Evolutionary conservation across 2,888 invertebrate genomes (phyloP).

Genomic region (Eledona agricola): DNA sequence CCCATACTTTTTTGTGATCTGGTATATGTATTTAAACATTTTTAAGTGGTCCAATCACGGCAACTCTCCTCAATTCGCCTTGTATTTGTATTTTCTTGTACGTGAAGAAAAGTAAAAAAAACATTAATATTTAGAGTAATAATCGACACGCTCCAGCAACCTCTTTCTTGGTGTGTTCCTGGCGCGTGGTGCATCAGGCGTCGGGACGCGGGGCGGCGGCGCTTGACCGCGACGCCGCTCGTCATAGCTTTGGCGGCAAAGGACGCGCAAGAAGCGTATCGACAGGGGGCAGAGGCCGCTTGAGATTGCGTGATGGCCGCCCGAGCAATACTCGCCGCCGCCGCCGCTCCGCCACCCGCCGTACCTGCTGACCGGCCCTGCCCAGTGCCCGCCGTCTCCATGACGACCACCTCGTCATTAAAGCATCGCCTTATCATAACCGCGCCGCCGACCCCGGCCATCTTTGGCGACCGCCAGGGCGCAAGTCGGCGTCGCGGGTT

Average conservation of each 20-base stretch:
- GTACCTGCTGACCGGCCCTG: constrained; percentile 63
- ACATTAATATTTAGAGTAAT: too few relatives aligned
- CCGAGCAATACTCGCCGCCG: constrained; percentile 48
- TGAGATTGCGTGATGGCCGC: constrained; percentile 63
- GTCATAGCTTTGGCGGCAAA: constrained; percentile 34
- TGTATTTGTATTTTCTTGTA: too few relatives aligned
- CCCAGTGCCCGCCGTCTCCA: constrained; percentile 65
- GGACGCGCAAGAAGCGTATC: constrained; percentile 61
- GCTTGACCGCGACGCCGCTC: constrained; percentile 29
- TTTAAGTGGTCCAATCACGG: too few relatives aligned
- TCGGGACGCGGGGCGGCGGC: neutral
- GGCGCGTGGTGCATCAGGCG: too few relatives aligned
- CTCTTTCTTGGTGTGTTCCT: too few relatives aligned
- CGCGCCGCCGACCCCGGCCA: constrained; percentile 63
- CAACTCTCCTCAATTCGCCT: too few relatives aligned
- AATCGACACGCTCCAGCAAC: too few relatives aligned
- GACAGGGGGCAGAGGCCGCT: constrained; percentile 55
- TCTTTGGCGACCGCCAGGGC: constrained; percentile 60
- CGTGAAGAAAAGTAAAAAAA: too few relatives aligned
- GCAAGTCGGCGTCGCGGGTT: constrained; percentile 40
- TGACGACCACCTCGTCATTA: constrained; percentile 67
- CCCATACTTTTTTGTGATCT: too few relatives aligned
- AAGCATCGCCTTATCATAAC: constrained; percentile 68
- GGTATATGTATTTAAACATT: too few relatives aligned
- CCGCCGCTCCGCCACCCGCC: constrained; percentile 55